Evolutionary conservation across 2,113 vertebrate species (phyloP).

Genomic region (Himantopus leucocephalus): DNA sequence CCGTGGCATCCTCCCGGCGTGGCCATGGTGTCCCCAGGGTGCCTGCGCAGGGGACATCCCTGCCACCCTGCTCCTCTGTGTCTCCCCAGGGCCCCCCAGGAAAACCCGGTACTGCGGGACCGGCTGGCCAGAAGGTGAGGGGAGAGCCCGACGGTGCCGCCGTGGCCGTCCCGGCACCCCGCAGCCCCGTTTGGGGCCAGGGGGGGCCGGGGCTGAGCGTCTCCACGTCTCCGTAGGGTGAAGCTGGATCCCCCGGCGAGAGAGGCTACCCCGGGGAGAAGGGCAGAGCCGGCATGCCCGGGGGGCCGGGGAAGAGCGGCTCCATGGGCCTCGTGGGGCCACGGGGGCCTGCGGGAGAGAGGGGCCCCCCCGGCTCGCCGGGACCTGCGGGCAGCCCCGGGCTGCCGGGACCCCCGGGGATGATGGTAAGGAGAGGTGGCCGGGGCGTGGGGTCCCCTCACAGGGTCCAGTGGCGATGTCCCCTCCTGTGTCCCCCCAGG

Average conservation of each 20-base stretch:
- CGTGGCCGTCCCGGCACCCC: rapidly evolving
- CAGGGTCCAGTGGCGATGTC: rapidly evolving
- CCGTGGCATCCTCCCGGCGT: not conserved
- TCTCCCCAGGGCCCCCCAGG: constrained; percentile 83
- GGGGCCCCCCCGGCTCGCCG: constrained; percentile 81
- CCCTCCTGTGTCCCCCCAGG: constrained; percentile 65
- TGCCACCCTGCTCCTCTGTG: not conserved
- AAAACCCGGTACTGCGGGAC: constrained; percentile 78
- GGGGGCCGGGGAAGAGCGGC: constrained; percentile 84
- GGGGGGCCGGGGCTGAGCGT: not conserved
- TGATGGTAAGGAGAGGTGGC: constrained; percentile 78
- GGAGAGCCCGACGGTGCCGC: rapidly evolving
- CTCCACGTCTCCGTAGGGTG: constrained; percentile 76
- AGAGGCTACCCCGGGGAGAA: constrained; percentile 86
- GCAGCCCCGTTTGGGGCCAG: rapidly evolving
- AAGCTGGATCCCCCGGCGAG: constrained; percentile 81
- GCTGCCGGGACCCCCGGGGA: constrained; percentile 82
- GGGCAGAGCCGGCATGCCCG: constrained; percentile 88
- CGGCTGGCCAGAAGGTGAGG: constrained; percentile 86
- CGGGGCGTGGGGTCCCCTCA: rapidly evolving
- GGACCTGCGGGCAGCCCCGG: constrained; percentile 81
- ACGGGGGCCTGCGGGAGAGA: constrained; percentile 84
- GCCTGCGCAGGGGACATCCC: not conserved
- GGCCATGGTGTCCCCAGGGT: not conserved
- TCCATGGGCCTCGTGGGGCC: constrained; percentile 85